A percentile compares a stretch with the other conserved stretches of the same genome.
phyloP scores from a whole-genome alignment of 2,888 invertebrate species.

The Trichopoda pennipes region DNA sequence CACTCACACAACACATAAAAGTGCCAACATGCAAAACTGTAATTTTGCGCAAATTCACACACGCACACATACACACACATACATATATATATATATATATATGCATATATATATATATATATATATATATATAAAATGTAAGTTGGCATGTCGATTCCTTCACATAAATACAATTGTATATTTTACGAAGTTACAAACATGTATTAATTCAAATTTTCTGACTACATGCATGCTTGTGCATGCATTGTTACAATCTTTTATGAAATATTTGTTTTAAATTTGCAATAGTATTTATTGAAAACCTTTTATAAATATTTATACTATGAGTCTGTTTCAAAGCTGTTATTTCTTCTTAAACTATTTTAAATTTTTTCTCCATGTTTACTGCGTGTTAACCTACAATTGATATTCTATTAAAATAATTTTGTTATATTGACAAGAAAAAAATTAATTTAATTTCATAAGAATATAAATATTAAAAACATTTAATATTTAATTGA shows the following conservation, averaged over 20 bases:
- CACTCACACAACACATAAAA: not conserved
- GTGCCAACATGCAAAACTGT: slow-evolving; percentile 18
- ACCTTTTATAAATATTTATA: slow-evolving; percentile 43
- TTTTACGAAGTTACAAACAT: not conserved
- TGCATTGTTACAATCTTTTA: slow-evolving; percentile 4
- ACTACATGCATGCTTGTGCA: slow-evolving; percentile 13
- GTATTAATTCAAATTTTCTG: slow-evolving; percentile 1
- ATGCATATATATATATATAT: too few species aligned
- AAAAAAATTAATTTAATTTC: too few species aligned
- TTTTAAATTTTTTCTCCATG: too few species aligned
- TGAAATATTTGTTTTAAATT: slow-evolving; percentile 57
- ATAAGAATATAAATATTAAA: too few species aligned
- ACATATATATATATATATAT: too few species aligned
- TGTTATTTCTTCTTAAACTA: slow-evolving; percentile 6
- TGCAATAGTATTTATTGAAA: slow-evolving; percentile 50
- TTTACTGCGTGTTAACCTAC: too few species aligned
- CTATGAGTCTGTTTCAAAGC: slow-evolving; percentile 10
- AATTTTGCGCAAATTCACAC: slow-evolving; percentile 11
- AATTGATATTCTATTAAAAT: too few species aligned
- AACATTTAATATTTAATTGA: too few species aligned
- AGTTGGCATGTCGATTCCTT: not conserved
- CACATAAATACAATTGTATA: slow-evolving; percentile 21
- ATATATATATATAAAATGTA: too few species aligned
- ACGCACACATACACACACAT: not conserved
- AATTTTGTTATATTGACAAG: too few species aligned